Base-by-base conservation (phyloP, 1,140 invertebrate genomes). In the Drosophila arawakana region DNA sequence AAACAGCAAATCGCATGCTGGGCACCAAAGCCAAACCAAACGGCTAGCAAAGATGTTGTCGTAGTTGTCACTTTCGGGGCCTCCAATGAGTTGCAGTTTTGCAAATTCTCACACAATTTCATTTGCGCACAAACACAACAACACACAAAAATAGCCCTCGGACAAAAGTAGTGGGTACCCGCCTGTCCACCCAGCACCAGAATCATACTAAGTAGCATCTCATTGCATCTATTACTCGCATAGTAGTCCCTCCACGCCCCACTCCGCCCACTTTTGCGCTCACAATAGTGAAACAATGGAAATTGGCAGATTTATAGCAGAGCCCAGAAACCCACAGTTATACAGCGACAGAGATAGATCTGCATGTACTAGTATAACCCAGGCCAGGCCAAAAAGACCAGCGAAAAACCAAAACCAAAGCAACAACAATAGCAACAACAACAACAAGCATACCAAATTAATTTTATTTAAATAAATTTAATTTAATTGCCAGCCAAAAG, bases 121-220 rank as follows among this genome's bases (percentile, higher is more conserved):
- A 58, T 66, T 47, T 73, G 50, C 63, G 71, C 57, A 74, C 59
- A 54, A 55, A 15, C 54, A 39, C 47, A 65, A 52, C 61, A 47
- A 81, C 77, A 84, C 78, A 84, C 78, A 85, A 73, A 91, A 91
- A 91, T 91, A 91, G 90, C 90, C 90, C 90, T 91, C 90, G 90
- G 86, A 91, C 86, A 91, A 91, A 88, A 89, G 80, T 83, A 76
- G 67, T 79, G 69, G 59, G 66, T 72, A 55, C 37, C 67, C 50
- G 30, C 4, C 62, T 41, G 8, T 50, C 61, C 72, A 35, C 47
- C 59, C 70, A 67, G 34, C 13, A 37, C 11, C 25, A 35, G 25
- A 3, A 30, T 30, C 25, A 44, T 55, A 39, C 58, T 57, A 62
- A 70, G 72, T 62, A 70, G 58, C 47, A 43, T 74, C 41, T 47